Evolutionary conservation across 1,140 invertebrate genomes (phyloP).

Genomic region (Ceratosolen solmsi): DNA sequence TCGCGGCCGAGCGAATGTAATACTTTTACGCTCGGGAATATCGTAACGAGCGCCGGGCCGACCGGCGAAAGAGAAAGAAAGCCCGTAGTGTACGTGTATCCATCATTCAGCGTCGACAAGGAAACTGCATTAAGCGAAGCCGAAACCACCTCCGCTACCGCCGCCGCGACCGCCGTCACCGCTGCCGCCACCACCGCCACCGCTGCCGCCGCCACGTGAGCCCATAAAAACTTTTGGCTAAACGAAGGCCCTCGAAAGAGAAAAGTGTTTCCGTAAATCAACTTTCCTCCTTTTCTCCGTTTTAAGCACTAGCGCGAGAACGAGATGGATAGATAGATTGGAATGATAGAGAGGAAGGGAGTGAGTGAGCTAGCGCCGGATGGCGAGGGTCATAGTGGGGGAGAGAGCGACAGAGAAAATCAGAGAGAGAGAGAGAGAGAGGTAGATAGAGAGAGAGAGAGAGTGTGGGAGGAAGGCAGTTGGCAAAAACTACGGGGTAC

Average conservation of each 20-base stretch:
- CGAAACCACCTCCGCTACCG: not conserved
- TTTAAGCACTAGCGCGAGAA: not conserved
- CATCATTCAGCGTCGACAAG: constrained; percentile 49
- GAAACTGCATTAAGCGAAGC: constrained; percentile 50
- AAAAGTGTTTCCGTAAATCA: constrained; percentile 53
- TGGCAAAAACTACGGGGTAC: constrained; percentile 29
- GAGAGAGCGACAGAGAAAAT: no score
- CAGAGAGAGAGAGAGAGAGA: not conserved
- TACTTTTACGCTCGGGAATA: constrained; percentile 44
- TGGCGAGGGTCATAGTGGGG: no score
- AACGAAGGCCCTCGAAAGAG: constrained; percentile 43
- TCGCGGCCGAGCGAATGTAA: constrained; percentile 7
- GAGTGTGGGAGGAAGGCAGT: no score
- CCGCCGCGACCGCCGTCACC: not conserved
- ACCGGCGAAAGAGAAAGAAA: not conserved
- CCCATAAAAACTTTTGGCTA: constrained; percentile 48
- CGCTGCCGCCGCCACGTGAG: not conserved
- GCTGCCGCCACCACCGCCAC: not conserved
- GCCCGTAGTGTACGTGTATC: constrained; percentile 26
- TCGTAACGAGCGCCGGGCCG: constrained; percentile 31
- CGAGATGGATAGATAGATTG: not conserved
- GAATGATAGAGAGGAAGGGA: no score
- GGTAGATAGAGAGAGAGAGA: not conserved
- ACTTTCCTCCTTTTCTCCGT: constrained; percentile 30
- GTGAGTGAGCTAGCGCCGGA: no score